A percentile compares a stretch with the other conserved stretches of the same genome.
phyloP scores from a whole-genome alignment of 1,140 invertebrate genomes.

The Cydia pomonella region DNA sequence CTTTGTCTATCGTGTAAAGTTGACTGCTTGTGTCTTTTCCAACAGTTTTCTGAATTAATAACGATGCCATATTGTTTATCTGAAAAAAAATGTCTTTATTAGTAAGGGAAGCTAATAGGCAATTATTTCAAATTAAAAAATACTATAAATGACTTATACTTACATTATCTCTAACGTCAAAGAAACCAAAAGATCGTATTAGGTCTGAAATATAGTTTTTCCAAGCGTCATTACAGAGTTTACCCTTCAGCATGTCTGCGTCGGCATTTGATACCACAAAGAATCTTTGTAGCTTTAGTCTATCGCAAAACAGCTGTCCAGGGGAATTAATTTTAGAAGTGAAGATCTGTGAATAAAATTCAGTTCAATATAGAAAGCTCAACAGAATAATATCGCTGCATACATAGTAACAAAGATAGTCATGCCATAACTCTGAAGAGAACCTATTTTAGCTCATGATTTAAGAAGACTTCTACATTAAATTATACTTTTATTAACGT shows the following conservation, averaged over 20 bases:
- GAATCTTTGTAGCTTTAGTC: conserved; percentile 70
- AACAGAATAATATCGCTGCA: neutral
- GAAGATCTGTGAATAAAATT: conserved; percentile 58
- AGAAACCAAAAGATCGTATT: conserved; percentile 79
- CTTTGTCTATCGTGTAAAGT: conserved; percentile 63
- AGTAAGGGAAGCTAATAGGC: conserved; percentile 23
- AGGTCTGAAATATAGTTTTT: conserved; percentile 78
- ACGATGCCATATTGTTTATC: conserved; percentile 73
- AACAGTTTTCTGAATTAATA: conserved; percentile 68
- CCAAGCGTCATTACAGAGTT: conserved; percentile 77
- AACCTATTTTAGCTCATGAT: no score
- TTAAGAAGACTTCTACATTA: no score
- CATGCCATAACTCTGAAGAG: no score
- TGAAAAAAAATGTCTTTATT: conserved; percentile 43
- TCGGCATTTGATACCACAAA: conserved; percentile 69
- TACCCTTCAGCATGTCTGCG: conserved; percentile 53
- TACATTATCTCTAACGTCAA: conserved; percentile 78
- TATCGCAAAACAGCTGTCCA: conserved; percentile 77
- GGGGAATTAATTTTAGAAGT: conserved; percentile 64
- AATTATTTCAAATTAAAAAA: conserved; percentile 30
- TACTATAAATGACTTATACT: conserved; percentile 44
- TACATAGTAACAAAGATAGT: no score
- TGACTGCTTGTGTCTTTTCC: conserved; percentile 61
- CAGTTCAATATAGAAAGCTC: neutral
- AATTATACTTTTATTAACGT: no score